Evolutionary conservation across 2,888 invertebrate species (phyloP).

Genomic region (Limnephilus lunatus): DNA sequence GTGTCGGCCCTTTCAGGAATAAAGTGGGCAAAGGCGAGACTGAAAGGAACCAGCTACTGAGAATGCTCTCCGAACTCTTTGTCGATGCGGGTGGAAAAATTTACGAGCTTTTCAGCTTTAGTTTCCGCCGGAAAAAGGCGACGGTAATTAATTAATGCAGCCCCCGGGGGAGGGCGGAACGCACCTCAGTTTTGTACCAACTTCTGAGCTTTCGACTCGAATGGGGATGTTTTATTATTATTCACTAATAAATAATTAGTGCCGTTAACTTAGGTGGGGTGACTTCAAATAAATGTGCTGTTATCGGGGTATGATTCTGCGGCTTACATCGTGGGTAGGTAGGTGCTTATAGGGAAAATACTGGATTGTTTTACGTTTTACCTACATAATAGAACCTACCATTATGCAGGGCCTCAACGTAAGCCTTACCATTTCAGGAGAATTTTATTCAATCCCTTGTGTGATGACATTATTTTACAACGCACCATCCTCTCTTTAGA

Average conservation of each 20-base stretch:
- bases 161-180: not conserved
- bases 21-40: constrained; percentile 57
- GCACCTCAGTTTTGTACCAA: not conserved
- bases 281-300: not conserved
- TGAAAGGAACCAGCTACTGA: constrained; percentile 48
- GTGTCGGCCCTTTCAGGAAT: constrained; percentile 62
- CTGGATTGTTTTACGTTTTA: not conserved
- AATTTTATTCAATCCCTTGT: not conserved
- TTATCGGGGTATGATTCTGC: not conserved
- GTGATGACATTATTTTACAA: no score
- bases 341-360: not conserved
- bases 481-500: no score
- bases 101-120: constrained; percentile 52
- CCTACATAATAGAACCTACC: not conserved
- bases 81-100: constrained; percentile 57
- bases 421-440: not conserved
- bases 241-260: not conserved
- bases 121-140: constrained; percentile 54
- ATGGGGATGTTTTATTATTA: not conserved
- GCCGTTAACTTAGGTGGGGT: not conserved
- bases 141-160: constrained; percentile 62
- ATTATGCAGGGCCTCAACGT: not conserved
- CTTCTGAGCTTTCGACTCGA: not conserved
- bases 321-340: not conserved
- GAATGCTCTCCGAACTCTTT: constrained; percentile 53